These are phyloP conservation scores for Scolanthus callimorphus DNA, from an alignment of 92 coral and sea anemone genomes.

Conservation along the genomic window DNA sequence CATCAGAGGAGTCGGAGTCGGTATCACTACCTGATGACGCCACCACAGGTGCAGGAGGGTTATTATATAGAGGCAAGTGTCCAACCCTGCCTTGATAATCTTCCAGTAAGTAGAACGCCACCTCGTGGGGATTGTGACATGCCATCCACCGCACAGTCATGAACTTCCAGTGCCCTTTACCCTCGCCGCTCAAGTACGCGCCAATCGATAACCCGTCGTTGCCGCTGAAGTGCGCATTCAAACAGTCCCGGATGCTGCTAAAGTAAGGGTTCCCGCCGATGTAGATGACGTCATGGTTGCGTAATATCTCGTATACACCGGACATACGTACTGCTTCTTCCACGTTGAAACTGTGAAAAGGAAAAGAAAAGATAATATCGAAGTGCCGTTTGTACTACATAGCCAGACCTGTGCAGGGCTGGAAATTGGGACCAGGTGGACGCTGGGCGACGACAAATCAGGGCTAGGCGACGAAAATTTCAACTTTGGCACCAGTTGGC, in stretches of 20 bases:
- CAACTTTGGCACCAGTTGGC: too few species aligned
- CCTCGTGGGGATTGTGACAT: constrained; percentile 89
- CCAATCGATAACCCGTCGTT: constrained; percentile 98
- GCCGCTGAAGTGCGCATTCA: constrained; percentile 98
- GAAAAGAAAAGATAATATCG: too few species aligned
- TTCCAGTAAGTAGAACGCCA: constrained; percentile 87
- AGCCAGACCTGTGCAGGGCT: too few species aligned
- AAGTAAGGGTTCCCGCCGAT: constrained; percentile 98
- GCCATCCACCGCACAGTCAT: constrained; percentile 91
- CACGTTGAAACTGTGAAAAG: constrained; percentile 81
- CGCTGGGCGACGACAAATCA: too few species aligned
- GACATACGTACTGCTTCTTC: constrained; percentile 88
- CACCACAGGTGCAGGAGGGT: constrained; percentile 31
- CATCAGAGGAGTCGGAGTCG: constrained; percentile 4
- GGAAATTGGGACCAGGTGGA: too few species aligned
- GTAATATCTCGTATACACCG: constrained; percentile 89
- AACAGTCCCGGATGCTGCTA: constrained; percentile 96
- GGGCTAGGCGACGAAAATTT: too few species aligned
- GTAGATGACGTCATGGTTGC: constrained; percentile 63
- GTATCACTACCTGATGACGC: constrained; percentile 23
- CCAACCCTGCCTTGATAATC: constrained; percentile 82
- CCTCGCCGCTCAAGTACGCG: constrained; percentile 80
- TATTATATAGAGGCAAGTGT: constrained; percentile 78
- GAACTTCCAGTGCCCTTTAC: constrained; percentile 67
- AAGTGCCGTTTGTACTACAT: too few species aligned